Evolutionary conservation across 1,140 invertebrate genomes (phyloP), one percentile per base, ranked within the genome.

Genomic region (Drosophila ambigua): DNA sequence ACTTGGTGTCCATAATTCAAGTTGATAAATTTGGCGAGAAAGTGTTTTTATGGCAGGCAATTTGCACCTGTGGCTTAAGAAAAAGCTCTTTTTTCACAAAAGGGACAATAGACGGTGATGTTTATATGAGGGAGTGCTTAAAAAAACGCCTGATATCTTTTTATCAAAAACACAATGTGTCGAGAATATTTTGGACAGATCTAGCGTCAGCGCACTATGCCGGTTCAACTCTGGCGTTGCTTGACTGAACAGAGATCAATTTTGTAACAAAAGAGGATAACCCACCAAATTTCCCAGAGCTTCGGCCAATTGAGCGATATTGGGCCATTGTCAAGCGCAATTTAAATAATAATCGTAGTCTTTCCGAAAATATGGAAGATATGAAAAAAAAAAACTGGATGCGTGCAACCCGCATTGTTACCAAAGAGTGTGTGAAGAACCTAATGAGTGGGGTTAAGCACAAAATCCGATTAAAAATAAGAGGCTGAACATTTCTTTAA

Each of bases 341-440:
- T 5, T 28, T 6, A 28, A 28, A 28, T 5, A 28, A 28, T 5
- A 5, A 26, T 43, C 3, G 53, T 55, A 26, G 39, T 43, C 53
- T 55, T 20, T 43, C 53, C 7, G 4, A 44, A 55, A 54, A 54
- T 15, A 53, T 6, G 7, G 11, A 4, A 24, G 51, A 41, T 8
- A 41, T 41, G 2, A 54, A 58, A 58, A 58, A 58, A n/a, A 58
- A 23, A 23, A n/a, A n/a, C n/a, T n/a, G n/a, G n/a, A n/a, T n/a
- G 16, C 0, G 16, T 16, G 16, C 16, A 16, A 16, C 16, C 16
- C 16, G 16, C 16, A 16, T 16, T 0, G 16, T 16, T 16, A 16
- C 16, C 16, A 16, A 16, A 16, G 16, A 16, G 16, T 16, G 16
- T 16, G 16, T 16, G 16, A 0, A 16, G 16, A 16, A 16, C 16